A percentile compares a stretch with the other conserved stretches of the same genome.
These are phyloP conservation scores for Holacanthella duospinosa DNA, from an alignment of 2,888 invertebrate species.

Conservation along the genomic window DNA sequence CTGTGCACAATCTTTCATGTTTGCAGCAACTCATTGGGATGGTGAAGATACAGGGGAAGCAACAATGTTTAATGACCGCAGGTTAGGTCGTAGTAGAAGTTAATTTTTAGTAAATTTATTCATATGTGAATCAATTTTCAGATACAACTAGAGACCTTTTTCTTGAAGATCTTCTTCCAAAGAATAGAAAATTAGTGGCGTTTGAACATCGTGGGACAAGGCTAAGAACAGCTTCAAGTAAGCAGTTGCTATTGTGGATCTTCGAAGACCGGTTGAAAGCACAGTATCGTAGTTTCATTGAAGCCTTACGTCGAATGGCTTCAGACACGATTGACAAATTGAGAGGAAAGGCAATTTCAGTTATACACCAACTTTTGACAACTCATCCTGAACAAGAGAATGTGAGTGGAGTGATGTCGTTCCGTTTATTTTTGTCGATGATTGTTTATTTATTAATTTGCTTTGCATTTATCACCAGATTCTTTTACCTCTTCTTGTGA, in stretches of 20 bases:
- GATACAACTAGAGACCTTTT: conserved; percentile 70
- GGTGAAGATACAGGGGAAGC: conserved; percentile 52
- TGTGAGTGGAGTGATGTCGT: conserved; percentile 46
- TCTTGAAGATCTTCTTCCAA: conserved; percentile 57
- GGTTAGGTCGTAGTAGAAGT: conserved; percentile 33
- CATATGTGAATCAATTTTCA: conserved; percentile 39
- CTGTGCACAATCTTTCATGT: conserved; percentile 62
- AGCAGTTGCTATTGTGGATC: conserved; percentile 65
- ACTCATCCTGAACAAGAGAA: conserved; percentile 76
- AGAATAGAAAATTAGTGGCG: conserved; percentile 53
- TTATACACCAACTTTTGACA: conserved; percentile 62
- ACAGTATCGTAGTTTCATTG: conserved; percentile 58
- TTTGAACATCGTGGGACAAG: conserved; percentile 55
- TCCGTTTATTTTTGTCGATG: conserved; percentile 3
- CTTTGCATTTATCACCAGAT: conserved; percentile 47
- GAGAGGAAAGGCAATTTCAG: conserved; percentile 65
- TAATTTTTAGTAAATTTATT: neutral
- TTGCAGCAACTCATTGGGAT: conserved; percentile 61
- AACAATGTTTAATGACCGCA: conserved; percentile 37
- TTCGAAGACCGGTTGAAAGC: conserved; percentile 82
- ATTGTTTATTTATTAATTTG: neutral
- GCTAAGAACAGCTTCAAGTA: conserved; percentile 51
- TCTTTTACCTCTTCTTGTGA: conserved; percentile 69
- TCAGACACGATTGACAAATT: conserved; percentile 69
- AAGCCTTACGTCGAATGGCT: conserved; percentile 59